Evolutionary conservation across 1,140 invertebrate species (phyloP).

Genomic region (Trachymyrmex septentrionalis): DNA sequence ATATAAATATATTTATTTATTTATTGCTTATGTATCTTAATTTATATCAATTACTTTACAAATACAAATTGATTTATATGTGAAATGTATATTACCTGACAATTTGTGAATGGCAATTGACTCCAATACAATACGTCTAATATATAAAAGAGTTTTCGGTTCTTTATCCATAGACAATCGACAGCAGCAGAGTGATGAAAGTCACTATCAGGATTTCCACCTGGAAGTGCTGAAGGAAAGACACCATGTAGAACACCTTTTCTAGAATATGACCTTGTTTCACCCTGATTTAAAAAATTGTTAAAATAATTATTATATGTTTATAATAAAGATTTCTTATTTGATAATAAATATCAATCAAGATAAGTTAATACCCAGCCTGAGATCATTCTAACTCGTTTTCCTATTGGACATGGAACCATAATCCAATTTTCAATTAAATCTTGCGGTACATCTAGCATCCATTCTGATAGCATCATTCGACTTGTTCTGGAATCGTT

Average conservation of each 20-base stretch:
- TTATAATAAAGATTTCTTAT: slow-evolving; percentile 43
- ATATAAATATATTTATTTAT: slow-evolving; percentile 66
- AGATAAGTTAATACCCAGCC: slow-evolving; percentile 86
- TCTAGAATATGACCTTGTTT: slow-evolving; percentile 91
- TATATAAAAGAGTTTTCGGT: slow-evolving; percentile 90
- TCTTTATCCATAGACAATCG: slow-evolving; percentile 92
- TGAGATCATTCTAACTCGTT: slow-evolving; percentile 92
- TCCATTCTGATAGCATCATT: slow-evolving; percentile 96
- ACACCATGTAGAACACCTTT: slow-evolving; percentile 88
- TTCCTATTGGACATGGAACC: slow-evolving; percentile 93
- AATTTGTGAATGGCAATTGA: slow-evolving; percentile 91
- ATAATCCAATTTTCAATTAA: slow-evolving; percentile 93
- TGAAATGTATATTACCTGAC: slow-evolving; percentile 89
- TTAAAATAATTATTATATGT: slow-evolving; percentile 65
- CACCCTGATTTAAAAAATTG: slow-evolving; percentile 87
- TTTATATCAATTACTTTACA: not conserved
- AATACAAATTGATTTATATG: not conserved
- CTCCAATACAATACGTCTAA: slow-evolving; percentile 95
- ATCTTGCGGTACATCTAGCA: slow-evolving; percentile 94
- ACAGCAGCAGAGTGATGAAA: slow-evolving; percentile 88
- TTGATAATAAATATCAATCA: not conserved
- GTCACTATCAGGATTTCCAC: slow-evolving; percentile 87
- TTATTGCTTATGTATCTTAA: not conserved
- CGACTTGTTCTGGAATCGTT: slow-evolving; percentile 77
- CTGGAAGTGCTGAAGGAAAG: slow-evolving; percentile 92